Conservation (phyloP, 2,888 invertebrate genomes). For the Aquatica leii region DNA sequence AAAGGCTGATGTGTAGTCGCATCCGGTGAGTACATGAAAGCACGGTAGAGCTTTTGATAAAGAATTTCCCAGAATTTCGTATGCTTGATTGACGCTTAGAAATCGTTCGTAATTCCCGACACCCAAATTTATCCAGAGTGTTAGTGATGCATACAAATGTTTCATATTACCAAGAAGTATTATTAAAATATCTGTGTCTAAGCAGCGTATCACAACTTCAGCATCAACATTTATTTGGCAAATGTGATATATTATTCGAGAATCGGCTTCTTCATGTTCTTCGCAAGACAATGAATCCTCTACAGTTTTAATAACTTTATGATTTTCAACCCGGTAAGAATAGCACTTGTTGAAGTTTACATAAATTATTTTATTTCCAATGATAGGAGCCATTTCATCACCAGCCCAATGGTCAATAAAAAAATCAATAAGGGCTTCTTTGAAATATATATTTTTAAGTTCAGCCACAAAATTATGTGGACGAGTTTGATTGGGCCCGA, state of each 20-base stretch:
- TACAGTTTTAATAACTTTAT: neutral
- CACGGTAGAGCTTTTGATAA: conserved; percentile 44
- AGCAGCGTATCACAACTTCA: conserved; percentile 8
- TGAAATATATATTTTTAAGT: conserved; percentile 44
- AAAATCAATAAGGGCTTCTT: conserved; percentile 46
- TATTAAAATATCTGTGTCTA: conserved; percentile 44
- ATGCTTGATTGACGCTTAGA: conserved; percentile 36
- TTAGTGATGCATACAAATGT: neutral
- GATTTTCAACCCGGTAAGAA: neutral
- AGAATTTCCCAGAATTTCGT: conserved; percentile 36
- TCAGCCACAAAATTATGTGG: conserved; percentile 43
- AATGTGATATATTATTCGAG: conserved; percentile 15
- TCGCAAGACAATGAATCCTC: conserved; percentile 1
- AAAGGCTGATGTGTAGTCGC: too few species aligned
- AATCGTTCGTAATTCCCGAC: conserved; percentile 38
- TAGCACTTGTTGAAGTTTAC: conserved; percentile 1
- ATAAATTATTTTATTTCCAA: conserved; percentile 7
- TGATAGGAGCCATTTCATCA: conserved; percentile 44
- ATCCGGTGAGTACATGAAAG: conserved; percentile 50
- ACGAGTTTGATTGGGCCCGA: conserved; percentile 46
- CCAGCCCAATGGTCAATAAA: conserved; percentile 46
- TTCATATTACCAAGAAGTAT: conserved; percentile 41
- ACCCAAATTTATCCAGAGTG: conserved; percentile 39
- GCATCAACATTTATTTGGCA: conserved; percentile 14
- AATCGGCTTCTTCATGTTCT: conserved; percentile 17